Evolutionary conservation across 2,888 invertebrate species (phyloP).

Genomic region (Dryocosmus kuriphilus): DNA sequence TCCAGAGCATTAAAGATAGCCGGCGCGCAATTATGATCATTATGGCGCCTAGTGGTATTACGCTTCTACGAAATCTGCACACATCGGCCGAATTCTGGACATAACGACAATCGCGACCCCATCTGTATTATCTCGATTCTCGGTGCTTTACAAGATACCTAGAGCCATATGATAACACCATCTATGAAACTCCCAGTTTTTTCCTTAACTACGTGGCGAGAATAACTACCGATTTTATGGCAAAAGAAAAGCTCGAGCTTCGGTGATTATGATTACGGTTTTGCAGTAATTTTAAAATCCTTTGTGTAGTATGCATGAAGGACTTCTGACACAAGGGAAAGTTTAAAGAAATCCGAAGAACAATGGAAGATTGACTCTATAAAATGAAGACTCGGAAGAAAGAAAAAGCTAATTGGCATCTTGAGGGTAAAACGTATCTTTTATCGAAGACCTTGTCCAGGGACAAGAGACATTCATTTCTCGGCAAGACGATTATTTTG

Average conservation of each 20-base stretch:
- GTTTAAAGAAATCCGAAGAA: not conserved
- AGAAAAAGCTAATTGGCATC: not conserved
- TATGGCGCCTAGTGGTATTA: conserved; percentile 62
- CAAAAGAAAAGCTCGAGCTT: not conserved
- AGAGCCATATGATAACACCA: conserved; percentile 10
- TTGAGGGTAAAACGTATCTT: conserved; percentile 9
- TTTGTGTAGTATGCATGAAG: not conserved
- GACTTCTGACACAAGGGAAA: not conserved
- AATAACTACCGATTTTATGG: conserved; percentile 3
- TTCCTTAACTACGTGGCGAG: conserved; percentile 7
- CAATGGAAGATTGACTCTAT: not conserved
- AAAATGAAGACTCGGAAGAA: not conserved
- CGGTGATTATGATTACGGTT: not conserved
- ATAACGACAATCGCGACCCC: conserved; percentile 44
- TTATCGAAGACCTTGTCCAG: conserved; percentile 13
- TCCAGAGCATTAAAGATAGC: conserved; percentile 74
- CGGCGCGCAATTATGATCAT: conserved; percentile 72
- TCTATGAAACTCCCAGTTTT: not conserved
- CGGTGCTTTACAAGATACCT: not conserved
- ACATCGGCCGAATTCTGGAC: conserved; percentile 50
- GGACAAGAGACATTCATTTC: conserved; percentile 15
- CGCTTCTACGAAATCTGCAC: conserved; percentile 65
- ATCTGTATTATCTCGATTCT: not conserved
- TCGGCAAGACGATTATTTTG: conserved; percentile 45
- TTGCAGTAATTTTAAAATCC: not conserved